These are phyloP conservation scores for Bugula neritina DNA, from an alignment of 2,888 invertebrate genomes.

Conservation along the genomic window DNA sequence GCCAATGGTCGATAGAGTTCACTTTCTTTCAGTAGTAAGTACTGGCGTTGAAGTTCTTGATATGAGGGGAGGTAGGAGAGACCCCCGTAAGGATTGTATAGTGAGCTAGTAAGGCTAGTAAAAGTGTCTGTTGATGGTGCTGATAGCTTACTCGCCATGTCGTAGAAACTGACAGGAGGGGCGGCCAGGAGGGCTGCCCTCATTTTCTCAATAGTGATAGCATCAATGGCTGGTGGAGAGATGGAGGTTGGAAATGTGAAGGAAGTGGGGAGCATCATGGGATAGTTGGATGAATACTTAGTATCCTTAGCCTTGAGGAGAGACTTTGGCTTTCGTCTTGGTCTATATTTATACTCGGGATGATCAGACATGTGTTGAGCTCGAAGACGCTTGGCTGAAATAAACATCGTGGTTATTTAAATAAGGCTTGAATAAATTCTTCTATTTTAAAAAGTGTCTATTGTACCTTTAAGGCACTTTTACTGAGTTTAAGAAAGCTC, in stretches of 20 bases:
- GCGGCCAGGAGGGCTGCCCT: constrained; percentile 1
- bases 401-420: background rate
- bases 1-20: constrained; percentile 15
- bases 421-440: too few species aligned
- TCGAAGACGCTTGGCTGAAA: constrained; percentile 78
- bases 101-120: background rate
- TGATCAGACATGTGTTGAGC: constrained; percentile 99
- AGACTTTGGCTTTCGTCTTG: constrained; percentile 85
- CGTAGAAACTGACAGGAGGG: constrained; percentile 19
- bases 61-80: constrained; percentile 19
- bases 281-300: constrained; percentile 16
- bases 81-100: constrained; percentile 13
- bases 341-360: constrained; percentile 97
- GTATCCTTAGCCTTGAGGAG: constrained; percentile 59
- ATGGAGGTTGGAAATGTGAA: constrained; percentile 18
- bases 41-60: constrained; percentile 21
- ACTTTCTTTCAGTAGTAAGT: constrained; percentile 12
- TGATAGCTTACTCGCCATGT: background rate
- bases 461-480: too few species aligned
- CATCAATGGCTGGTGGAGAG: constrained; percentile 18
- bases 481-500: too few species aligned
- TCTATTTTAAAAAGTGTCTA: too few species aligned
- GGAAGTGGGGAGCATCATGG: constrained; percentile 23
- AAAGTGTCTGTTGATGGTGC: background rate
- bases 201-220: constrained; percentile 22